Conservation (phyloP, 1,140 invertebrate species). For the Atopsyche davidsoni region DNA sequence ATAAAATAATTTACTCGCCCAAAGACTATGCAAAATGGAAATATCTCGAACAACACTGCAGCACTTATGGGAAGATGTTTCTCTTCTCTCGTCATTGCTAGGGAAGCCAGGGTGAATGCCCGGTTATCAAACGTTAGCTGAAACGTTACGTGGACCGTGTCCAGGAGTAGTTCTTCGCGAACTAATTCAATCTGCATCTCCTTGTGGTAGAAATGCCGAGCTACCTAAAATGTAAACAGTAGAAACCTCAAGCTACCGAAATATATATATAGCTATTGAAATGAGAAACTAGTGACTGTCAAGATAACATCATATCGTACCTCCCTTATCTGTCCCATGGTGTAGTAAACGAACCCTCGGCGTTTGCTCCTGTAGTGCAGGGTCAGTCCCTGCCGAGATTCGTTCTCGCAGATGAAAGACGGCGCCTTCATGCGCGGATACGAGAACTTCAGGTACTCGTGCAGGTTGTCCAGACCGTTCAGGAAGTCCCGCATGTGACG, state of each 20-base stretch:
- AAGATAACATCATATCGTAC: slow-evolving; percentile 40
- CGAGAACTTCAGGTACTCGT: slow-evolving; percentile 95
- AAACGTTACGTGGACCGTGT: slow-evolving; percentile 91
- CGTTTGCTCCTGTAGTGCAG: slow-evolving; percentile 91
- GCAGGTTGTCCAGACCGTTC: slow-evolving; percentile 93
- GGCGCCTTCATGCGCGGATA: slow-evolving; percentile 85
- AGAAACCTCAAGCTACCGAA: too few relatives aligned
- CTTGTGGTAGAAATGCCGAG: slow-evolving; percentile 86
- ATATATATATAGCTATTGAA: too few relatives aligned
- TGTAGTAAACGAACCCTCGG: slow-evolving; percentile 90
- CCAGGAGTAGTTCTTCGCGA: slow-evolving; percentile 76
- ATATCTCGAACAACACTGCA: slow-evolving; percentile 90
- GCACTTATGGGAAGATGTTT: slow-evolving; percentile 82
- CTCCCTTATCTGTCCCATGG: slow-evolving; percentile 93
- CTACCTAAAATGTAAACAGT: slow-evolving; percentile 60
- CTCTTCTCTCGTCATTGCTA: slow-evolving; percentile 78
- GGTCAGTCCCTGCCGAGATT: slow-evolving; percentile 83
- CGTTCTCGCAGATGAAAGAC: slow-evolving; percentile 94
- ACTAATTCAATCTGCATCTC: slow-evolving; percentile 88
- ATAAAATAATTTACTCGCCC: slow-evolving; percentile 54
- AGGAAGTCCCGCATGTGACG: slow-evolving; percentile 93
- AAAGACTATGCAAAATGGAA: slow-evolving; percentile 96
- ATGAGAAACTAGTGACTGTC: too few relatives aligned
- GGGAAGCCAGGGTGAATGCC: slow-evolving; percentile 72
- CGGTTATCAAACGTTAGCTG: slow-evolving; percentile 91